Evolutionary conservation across 2,888 invertebrate genomes (phyloP).

Genomic region (Stomorhina lunata): DNA sequence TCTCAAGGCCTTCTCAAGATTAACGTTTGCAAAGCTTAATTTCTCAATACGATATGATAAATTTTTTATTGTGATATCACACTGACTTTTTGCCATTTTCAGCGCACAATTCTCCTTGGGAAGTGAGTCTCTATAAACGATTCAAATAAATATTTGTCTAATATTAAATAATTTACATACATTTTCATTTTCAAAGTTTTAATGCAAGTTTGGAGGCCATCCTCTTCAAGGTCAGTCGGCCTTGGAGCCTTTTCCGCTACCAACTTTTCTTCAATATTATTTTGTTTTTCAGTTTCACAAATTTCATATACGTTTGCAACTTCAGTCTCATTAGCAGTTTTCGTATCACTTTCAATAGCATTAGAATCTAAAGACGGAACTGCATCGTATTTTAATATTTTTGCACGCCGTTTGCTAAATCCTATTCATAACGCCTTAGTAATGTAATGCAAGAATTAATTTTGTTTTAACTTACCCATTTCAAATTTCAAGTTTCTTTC

Average conservation of each 20-base stretch:
- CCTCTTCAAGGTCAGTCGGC: background rate
- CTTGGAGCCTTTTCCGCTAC: conserved; percentile 2
- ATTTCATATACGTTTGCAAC: background rate
- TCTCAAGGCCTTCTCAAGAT: conserved; percentile 24
- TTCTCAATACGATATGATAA: background rate
- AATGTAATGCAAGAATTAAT: conserved; percentile 10
- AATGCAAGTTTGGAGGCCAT: background rate
- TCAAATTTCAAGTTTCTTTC: conserved; percentile 30
- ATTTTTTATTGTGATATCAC: background rate
- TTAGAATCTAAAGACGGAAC: background rate
- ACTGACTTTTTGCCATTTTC: background rate
- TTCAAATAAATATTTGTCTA: conserved; percentile 7
- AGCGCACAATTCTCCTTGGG: background rate
- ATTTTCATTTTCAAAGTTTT: conserved; percentile 16
- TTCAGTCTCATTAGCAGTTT: background rate
- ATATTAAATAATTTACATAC: conserved; percentile 3
- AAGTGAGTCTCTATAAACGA: background rate
- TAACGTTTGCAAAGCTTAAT: conserved; percentile 16
- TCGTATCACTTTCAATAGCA: background rate
- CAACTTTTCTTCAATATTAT: background rate
- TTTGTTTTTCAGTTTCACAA: background rate
- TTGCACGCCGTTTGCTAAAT: conserved; percentile 23
- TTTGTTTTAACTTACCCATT: conserved; percentile 17
- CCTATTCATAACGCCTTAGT: conserved; percentile 19
- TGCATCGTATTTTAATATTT: conserved; percentile 21